Conservation (phyloP, 2,888 invertebrate species). For the Sturmia bella region DNA sequence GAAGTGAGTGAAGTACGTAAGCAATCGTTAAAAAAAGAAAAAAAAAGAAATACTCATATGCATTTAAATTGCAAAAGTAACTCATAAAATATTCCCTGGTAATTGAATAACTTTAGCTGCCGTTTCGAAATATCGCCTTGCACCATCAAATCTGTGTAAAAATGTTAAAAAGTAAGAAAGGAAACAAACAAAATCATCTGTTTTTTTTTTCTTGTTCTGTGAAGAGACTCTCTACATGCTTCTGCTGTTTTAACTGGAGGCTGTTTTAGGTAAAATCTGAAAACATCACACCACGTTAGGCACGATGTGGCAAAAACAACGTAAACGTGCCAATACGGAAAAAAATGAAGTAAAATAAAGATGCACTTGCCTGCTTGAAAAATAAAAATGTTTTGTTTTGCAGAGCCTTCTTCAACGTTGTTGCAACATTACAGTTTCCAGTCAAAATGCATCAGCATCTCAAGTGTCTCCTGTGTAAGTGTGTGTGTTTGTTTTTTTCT, state of each 20-base stretch:
- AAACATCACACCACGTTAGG: slow-evolving; percentile 15
- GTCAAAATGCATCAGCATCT: slow-evolving; percentile 66
- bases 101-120: slow-evolving; percentile 68
- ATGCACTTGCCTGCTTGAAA: slow-evolving; percentile 35
- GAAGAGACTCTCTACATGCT: slow-evolving; percentile 54
- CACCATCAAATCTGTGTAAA: slow-evolving; percentile 20
- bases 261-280: slow-evolving; percentile 45
- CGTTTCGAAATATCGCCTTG: slow-evolving; percentile 34
- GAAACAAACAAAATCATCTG: neutral
- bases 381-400: slow-evolving; percentile 10
- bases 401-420: slow-evolving; percentile 6
- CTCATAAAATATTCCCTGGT: slow-evolving; percentile 45
- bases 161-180: slow-evolving; percentile 5
- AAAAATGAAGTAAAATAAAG: slow-evolving; percentile 8
- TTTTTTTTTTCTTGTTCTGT: neutral
- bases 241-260: slow-evolving; percentile 55
- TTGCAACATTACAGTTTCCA: slow-evolving; percentile 46
- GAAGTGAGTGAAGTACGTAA: slow-evolving; percentile 22
- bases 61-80: slow-evolving; percentile 46
- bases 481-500: no score
- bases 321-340: slow-evolving; percentile 56
- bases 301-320: slow-evolving; percentile 32
- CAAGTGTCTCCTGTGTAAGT: slow-evolving; percentile 58
- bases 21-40: neutral
- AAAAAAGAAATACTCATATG: slow-evolving; percentile 1